Conservation (phyloP, 2,888 invertebrate genomes). For the Leucoptera coffeella region DNA sequence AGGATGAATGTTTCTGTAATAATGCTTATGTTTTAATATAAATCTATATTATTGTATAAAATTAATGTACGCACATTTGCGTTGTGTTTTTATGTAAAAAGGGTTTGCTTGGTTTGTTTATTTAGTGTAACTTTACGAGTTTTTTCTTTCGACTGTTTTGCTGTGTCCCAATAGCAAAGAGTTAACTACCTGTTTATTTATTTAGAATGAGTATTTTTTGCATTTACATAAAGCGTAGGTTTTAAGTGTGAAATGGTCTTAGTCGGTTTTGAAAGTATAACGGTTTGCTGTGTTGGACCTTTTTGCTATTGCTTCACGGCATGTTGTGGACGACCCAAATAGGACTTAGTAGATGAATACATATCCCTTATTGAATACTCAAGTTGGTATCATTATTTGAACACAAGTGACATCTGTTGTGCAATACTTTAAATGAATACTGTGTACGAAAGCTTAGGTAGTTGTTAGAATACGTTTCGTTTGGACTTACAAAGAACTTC, state of each 20-base stretch:
- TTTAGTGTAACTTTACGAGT: slow-evolving; percentile 34
- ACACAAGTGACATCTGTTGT: slow-evolving; percentile 40
- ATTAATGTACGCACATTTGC: slow-evolving; percentile 29
- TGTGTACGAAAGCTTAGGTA: slow-evolving; percentile 45
- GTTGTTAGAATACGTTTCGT: slow-evolving; percentile 46
- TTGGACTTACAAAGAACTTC: slow-evolving; percentile 31
- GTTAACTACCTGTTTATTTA: slow-evolving; percentile 11
- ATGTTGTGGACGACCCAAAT: slow-evolving; percentile 27
- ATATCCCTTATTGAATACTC: slow-evolving; percentile 50
- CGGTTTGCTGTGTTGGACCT: slow-evolving; percentile 7
- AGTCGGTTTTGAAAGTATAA: too few relatives aligned
- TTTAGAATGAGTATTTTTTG: slow-evolving; percentile 16
- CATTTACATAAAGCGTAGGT: slow-evolving; percentile 39
- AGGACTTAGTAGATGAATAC: slow-evolving; percentile 40
- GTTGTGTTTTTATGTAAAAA: slow-evolving; percentile 42
- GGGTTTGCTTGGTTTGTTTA: slow-evolving; percentile 42
- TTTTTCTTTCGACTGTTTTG: slow-evolving; percentile 26
- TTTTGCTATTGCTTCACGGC: slow-evolving; percentile 41
- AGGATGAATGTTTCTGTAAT: too few relatives aligned
- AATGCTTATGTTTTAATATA: too few relatives aligned
- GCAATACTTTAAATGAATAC: slow-evolving; percentile 41
- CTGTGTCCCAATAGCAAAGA: slow-evolving; percentile 44
- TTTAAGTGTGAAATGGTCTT: slow-evolving; percentile 20
- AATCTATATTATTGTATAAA: neutral
- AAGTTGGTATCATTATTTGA: slow-evolving; percentile 33